Evolutionary conservation across 1,140 invertebrate genomes (phyloP), one percentile per base, ranked within the genome.

Genomic region (Ganaspis sp.): DNA sequence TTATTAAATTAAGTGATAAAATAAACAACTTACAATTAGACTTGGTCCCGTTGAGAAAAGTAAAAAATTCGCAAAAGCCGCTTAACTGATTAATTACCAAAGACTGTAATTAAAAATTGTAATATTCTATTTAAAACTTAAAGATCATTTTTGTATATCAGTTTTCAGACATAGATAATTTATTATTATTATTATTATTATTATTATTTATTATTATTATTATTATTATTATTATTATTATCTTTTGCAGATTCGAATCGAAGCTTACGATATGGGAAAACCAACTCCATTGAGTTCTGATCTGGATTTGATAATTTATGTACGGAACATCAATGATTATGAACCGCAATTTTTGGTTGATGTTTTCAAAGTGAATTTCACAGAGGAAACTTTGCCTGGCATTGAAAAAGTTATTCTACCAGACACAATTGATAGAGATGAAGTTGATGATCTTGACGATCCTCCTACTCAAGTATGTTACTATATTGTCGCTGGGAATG

Each of bases 321-420:
- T 98, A 0, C 94, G 95, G 45, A 97, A 98, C 88, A 95, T 98
- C 0, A 97, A 98, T 88, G 96, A 97, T 85, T 97, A 96, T 85
- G 95, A 96, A 81, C 97, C 97, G 0, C 94, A 97, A 81, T 98
- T 98, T 89, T 90, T 95, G 15, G 89, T 95, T n/a, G 94, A 95
- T 80, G 91, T 94, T 64, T 94, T 95, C 80, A 84, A 92, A 21
- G 91, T 96, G 0, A 96, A 96, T 88, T 95, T 97, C 73, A 97
- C 95, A 70, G 97, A 98, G 88, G 96, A 98, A 87, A 90, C 93
- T 11, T 83, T 90, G 54, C 92, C 95, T 0, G 94, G 95, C 1
- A 87, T 93, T 12, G 96, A 97, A 86, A 93, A 90, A 9, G 88
- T 94, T 11, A 92, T 93, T 82, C 88, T 98, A n/a, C 95, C 96